phyloP scores from a whole-genome alignment of 2,113 vertebrate species.

The Pterocles orientalis region DNA sequence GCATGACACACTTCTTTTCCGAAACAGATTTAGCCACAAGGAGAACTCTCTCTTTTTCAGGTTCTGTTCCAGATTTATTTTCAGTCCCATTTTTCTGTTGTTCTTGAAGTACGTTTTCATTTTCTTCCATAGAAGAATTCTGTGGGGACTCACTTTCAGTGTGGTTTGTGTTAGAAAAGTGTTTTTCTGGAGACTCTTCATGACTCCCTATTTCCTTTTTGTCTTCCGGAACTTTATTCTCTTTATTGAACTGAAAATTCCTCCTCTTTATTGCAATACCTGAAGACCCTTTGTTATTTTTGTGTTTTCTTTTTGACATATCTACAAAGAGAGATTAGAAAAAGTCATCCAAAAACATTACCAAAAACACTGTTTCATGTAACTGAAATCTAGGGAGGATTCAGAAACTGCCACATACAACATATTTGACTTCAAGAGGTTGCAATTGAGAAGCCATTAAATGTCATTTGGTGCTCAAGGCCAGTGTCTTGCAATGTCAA shows the following conservation, averaged over 20 bases:
- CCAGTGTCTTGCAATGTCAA: not conserved
- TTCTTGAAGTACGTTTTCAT: slow-evolving; percentile 38
- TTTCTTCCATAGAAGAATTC: slow-evolving; percentile 60
- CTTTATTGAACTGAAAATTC: slow-evolving; percentile 74
- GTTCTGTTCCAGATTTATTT: slow-evolving; percentile 2
- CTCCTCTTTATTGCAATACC: slow-evolving; percentile 70
- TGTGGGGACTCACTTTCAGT: slow-evolving; percentile 63
- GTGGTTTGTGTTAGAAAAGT: slow-evolving; percentile 47
- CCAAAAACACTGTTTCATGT: not conserved
- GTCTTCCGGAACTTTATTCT: slow-evolving; percentile 70
- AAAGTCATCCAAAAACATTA: not conserved
- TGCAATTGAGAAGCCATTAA: not conserved
- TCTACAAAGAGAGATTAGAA: slow-evolving; percentile 54
- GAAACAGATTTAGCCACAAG: not conserved
- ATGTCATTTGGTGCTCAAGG: not conserved
- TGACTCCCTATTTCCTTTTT: slow-evolving; percentile 71
- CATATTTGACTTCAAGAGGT: not conserved
- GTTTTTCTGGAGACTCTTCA: slow-evolving; percentile 60
- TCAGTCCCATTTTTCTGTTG: slow-evolving; percentile 39
- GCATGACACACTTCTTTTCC: not conserved
- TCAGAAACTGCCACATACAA: not conserved
- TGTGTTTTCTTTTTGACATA: slow-evolving; percentile 79
- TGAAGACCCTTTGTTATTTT: slow-evolving; percentile 67
- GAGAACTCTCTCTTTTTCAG: not conserved
- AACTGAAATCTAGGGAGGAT: not conserved